These are phyloP conservation scores for Conger conger DNA, from an alignment of 2,113 vertebrate genomes.

Conservation along the genomic window DNA sequence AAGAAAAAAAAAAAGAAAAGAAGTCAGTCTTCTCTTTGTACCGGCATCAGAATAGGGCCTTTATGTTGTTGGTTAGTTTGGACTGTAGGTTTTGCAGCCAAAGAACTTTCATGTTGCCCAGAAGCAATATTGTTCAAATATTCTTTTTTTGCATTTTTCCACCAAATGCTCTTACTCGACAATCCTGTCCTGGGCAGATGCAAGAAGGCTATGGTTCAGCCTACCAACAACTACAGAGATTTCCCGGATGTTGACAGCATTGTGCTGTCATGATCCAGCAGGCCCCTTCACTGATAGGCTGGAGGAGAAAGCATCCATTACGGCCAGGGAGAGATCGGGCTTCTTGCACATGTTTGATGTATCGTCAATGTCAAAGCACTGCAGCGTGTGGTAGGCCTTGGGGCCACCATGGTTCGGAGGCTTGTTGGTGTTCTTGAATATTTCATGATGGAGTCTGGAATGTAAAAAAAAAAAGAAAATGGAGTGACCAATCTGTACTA, in stretches of 20 bases:
- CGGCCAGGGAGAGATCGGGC: conserved; percentile 54
- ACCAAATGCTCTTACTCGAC: not conserved
- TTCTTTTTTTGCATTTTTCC: not conserved
- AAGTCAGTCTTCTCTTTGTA: too few relatives aligned
- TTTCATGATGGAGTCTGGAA: conserved; percentile 53
- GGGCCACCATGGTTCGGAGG: conserved; percentile 42
- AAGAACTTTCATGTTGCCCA: not conserved
- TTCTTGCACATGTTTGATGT: conserved; percentile 42
- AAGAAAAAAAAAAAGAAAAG: too few relatives aligned
- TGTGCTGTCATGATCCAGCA: conserved; percentile 18
- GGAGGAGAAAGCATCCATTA: conserved; percentile 51
- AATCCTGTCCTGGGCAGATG: not conserved
- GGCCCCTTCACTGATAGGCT: conserved; percentile 40
- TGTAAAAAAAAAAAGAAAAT: conserved; percentile 6
- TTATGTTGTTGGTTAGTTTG: not conserved
- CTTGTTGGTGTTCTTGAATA: conserved; percentile 51
- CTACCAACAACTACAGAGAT: not conserved
- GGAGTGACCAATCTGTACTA: not conserved
- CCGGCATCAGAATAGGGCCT: too few relatives aligned
- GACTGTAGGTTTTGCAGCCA: too few relatives aligned
- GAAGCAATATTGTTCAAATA: not conserved
- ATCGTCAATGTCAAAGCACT: conserved; percentile 56
- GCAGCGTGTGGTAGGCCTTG: conserved; percentile 50
- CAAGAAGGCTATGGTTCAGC: not conserved
- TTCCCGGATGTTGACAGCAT: not conserved